Evolutionary conservation across 2,113 vertebrate genomes (phyloP).

Genomic region (Hippopotamus amphibius): DNA sequence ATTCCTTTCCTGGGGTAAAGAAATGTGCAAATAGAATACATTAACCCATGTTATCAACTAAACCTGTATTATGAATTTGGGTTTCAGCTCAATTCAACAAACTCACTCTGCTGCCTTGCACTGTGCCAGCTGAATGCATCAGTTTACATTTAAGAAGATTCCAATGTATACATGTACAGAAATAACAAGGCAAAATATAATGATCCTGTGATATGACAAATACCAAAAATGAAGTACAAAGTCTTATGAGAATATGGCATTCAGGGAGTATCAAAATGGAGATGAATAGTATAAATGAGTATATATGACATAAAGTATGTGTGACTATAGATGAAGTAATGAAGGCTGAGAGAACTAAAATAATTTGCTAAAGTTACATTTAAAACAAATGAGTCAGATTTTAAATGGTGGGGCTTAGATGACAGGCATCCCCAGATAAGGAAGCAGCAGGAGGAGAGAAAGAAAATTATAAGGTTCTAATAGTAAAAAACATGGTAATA

Average conservation of each 20-base stretch:
- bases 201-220: background rate
- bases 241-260: background rate
- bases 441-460: constrained; percentile 2
- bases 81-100: constrained; percentile 19
- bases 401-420: background rate
- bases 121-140: constrained; percentile 8
- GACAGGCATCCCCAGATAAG: background rate
- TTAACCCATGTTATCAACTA: background rate
- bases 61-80: background rate
- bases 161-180: background rate
- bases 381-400: constrained; percentile 15
- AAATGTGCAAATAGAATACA: background rate
- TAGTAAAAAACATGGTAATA: background rate
- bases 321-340: background rate
- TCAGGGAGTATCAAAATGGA: background rate
- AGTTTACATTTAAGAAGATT: constrained; percentile 1
- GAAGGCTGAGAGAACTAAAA: constrained; percentile 24
- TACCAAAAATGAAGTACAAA: constrained; percentile 8
- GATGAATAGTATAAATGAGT: background rate
- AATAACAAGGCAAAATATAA: constrained; percentile 32
- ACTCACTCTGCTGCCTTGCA: constrained; percentile 9
- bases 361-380: constrained; percentile 17
- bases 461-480: constrained; percentile 31
- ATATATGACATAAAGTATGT: background rate
- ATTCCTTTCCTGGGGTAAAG: constrained; percentile 14